phyloP scores from a whole-genome alignment of 2,113 vertebrate species.

The Engystomops pustulosus region DNA sequence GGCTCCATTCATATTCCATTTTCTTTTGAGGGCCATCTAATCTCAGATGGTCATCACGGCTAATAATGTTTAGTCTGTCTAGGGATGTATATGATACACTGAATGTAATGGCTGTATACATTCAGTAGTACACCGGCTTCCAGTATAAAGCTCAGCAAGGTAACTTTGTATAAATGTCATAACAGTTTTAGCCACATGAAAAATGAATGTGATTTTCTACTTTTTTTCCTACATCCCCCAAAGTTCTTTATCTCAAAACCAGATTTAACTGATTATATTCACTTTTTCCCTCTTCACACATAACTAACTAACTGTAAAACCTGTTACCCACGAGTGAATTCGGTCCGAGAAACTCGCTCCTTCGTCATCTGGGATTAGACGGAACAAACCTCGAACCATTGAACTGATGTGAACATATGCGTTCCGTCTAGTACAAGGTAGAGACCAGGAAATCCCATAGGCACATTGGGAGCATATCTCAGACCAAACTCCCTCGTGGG shows the following conservation, averaged over 20 bases:
- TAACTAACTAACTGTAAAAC: too few relatives aligned
- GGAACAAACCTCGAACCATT: too few relatives aligned
- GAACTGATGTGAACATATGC: too few relatives aligned
- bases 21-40: not conserved
- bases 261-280: not conserved
- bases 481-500: too few relatives aligned
- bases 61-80: conserved; percentile 48
- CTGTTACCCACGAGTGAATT: too few relatives aligned
- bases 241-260: not conserved
- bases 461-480: too few relatives aligned
- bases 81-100: conserved; percentile 23
- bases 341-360: too few relatives aligned
- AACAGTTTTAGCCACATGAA: conserved; percentile 29
- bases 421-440: too few relatives aligned
- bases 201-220: conserved; percentile 31
- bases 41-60: not conserved
- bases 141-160: not conserved
- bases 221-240: not conserved
- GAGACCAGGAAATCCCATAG: too few relatives aligned
- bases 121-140: conserved; percentile 25
- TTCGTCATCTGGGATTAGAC: too few relatives aligned
- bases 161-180: conserved; percentile 37
- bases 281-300: not conserved
- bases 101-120: conserved; percentile 34
- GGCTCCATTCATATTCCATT: not conserved